Percentiles rank a stretch among this genome's conserved stretches.
Evolutionary conservation across 64 coral and sea anemone genomes (phyloP).

Genomic region (Acropora tenuis): DNA sequence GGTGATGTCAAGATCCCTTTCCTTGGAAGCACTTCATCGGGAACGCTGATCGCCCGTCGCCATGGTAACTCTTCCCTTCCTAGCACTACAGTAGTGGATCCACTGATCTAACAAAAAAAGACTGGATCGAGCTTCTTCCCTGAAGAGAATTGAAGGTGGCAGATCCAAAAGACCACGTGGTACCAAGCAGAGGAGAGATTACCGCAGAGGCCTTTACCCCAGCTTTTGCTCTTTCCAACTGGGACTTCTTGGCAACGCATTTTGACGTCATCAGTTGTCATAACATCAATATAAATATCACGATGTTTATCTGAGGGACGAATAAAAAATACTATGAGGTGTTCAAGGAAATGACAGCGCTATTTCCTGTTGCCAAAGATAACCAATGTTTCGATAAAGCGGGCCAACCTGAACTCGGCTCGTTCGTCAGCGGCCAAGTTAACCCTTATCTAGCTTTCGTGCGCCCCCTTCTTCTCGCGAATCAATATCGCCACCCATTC

Average conservation of each 20-base stretch:
- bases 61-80: too few relatives aligned
- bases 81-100: background rate
- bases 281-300: background rate
- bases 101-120: constrained; percentile 42
- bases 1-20: too few relatives aligned
- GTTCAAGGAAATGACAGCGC: too few relatives aligned
- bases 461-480: too few relatives aligned
- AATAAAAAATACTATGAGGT: background rate
- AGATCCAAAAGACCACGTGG: constrained; percentile 39
- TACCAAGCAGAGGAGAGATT: background rate
- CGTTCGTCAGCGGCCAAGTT: too few relatives aligned
- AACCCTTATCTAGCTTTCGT: too few relatives aligned
- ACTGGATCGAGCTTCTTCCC: background rate
- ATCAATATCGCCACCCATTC: too few relatives aligned
- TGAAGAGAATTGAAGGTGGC: constrained; percentile 48
- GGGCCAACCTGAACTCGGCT: too few relatives aligned
- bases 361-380: too few relatives aligned
- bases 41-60: too few relatives aligned
- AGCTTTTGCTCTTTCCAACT: background rate
- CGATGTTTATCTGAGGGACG: background rate
- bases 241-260: background rate
- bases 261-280: background rate
- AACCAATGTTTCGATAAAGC: too few relatives aligned
- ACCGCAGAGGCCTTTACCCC: background rate
- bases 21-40: too few relatives aligned